These are phyloP conservation scores for Drepana arcuata DNA, from an alignment of 1,140 invertebrate species.

Conservation along the genomic window DNA sequence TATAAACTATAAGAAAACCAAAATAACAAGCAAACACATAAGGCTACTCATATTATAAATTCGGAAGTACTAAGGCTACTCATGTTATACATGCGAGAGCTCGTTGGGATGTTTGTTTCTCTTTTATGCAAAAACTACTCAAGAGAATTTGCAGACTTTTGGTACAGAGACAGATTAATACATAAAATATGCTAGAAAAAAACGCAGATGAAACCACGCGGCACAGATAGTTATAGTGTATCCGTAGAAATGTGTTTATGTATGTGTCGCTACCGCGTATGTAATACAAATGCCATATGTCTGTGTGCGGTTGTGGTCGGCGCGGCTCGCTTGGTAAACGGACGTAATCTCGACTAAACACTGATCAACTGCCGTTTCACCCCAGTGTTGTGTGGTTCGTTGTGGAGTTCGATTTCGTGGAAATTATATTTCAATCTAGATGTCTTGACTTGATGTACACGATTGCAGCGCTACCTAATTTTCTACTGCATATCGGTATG, in stretches of 20 bases:
- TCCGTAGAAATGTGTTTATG: not conserved
- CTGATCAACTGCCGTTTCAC: slow-evolving; percentile 33
- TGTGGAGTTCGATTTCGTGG: slow-evolving; percentile 22
- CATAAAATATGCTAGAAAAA: not conserved
- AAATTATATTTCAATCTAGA: no score
- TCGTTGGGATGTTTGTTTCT: no score
- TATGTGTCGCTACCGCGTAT: not conserved
- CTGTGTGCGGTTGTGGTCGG: slow-evolving; percentile 35
- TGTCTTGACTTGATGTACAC: no score
- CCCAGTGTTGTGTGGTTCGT: slow-evolving; percentile 7
- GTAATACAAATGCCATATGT: no score
- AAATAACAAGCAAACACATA: not conserved
- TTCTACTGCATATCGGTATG: no score
- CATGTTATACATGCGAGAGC: no score
- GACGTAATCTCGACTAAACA: slow-evolving; percentile 60
- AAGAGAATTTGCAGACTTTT: not conserved
- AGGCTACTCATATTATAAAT: no score
- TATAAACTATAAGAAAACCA: not conserved
- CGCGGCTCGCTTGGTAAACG: slow-evolving; percentile 52
- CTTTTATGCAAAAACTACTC: not conserved
- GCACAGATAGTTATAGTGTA: not conserved
- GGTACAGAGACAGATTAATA: not conserved
- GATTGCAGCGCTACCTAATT: no score
- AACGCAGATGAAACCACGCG: not conserved
- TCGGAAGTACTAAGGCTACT: no score